Evolutionary conservation across 2,113 vertebrate species (phyloP).

Genomic region (Coptodon rendalli): DNA sequence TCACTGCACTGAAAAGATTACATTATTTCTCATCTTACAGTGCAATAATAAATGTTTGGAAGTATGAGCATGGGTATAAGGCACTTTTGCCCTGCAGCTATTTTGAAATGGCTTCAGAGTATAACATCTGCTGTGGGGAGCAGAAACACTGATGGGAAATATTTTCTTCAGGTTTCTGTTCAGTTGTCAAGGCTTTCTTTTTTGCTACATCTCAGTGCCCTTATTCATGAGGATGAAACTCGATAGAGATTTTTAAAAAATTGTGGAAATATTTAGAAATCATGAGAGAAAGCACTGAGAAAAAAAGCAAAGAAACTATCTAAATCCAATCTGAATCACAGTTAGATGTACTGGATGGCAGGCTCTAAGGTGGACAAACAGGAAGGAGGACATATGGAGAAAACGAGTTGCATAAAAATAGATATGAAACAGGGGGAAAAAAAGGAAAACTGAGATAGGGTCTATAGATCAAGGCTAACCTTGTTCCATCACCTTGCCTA

Average conservation of each 20-base stretch:
- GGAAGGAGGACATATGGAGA: not conserved
- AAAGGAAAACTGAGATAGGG: not conserved
- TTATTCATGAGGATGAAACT: not conserved
- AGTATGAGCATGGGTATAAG: not conserved
- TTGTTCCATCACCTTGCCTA: not conserved
- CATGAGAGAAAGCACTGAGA: not conserved
- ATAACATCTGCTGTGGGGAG: not conserved
- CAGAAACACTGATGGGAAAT: not conserved
- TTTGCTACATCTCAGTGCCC: not conserved
- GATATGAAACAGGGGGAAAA: fast-evolving
- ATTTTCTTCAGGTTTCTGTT: not conserved
- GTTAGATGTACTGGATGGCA: not conserved
- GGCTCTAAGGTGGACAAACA: not conserved
- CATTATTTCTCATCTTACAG: not conserved
- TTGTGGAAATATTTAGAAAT: not conserved
- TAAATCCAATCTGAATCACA: not conserved
- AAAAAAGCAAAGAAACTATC: not conserved
- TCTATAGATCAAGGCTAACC: not conserved
- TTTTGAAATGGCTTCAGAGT: not conserved
- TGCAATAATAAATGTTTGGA: not conserved
- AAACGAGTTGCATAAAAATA: not conserved
- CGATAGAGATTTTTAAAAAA: not conserved
- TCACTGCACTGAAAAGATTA: not conserved
- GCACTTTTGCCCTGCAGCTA: not conserved
- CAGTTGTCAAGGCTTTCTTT: not conserved